Base-by-base conservation (phyloP, 2,888 invertebrate genomes). In the Sphaerophoria rueppellii region DNA sequence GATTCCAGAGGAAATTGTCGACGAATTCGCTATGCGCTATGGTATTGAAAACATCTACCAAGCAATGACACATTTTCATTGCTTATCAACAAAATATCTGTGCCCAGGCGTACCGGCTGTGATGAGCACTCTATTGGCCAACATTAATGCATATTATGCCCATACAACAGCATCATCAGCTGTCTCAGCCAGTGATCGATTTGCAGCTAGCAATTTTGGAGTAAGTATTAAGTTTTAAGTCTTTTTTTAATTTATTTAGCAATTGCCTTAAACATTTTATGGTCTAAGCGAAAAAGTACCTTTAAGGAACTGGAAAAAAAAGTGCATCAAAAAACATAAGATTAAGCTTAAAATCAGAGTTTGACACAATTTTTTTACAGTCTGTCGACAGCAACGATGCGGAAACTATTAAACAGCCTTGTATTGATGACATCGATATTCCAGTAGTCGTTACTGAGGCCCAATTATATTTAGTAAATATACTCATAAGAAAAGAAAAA, bases 41-140 rank as follows among this genome's bases (percentile, higher is more conserved):
- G 99, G 99, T 79, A 99, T 99, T 88, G 99, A 99, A 92, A 97
- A 97, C 87, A 99, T 99, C 88, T 99, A 99, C 93, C 99, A 99
- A 85, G 92, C 92, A 5, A 92, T 92, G 92, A 92, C 92, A 3
- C 99, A 99, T 92, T 99, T 99, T 93, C 99, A 99, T 93, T 99
- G 99, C 92, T 95, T 99, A 86, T 99, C 99, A 72, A 99, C 99
- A 71, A 99, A 99, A 93, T 99, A 99, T 93, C 94, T 99, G 88
- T 99, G 99, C 91, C 97, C 98, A n/a, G 98, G 99, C 80, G 99
- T 99, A 9, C 99, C 99, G 12, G 99, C 99, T 11, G 98, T 99
- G 46, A 99, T 99, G 98, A 98, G 98, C 88, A 99, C 98, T 61
- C 94, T 99, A 3, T 93, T 99, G 88, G 99, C 99, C 69, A 99